Conservation (phyloP, 2,113 vertebrate genomes). For the Oncorhynchus mykiss region DNA sequence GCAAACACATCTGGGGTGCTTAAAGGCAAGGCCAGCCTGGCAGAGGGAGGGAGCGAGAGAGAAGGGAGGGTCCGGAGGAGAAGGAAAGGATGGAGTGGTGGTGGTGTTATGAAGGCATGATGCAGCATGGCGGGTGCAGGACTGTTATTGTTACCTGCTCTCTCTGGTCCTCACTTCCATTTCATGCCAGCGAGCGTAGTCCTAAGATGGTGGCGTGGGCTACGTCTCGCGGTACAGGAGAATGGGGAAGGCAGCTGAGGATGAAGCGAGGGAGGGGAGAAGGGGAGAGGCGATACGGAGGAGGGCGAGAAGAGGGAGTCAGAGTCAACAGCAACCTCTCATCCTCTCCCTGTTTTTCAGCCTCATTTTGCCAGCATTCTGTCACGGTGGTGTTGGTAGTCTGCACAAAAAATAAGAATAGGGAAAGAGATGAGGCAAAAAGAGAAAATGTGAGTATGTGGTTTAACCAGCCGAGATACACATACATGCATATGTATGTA, state of each 20-base stretch:
- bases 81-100: neutral
- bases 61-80: neutral
- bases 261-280: constrained; percentile 59
- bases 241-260: constrained; percentile 70
- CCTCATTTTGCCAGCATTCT: constrained; percentile 55
- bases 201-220: constrained; percentile 79
- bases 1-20: constrained; percentile 68
- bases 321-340: constrained; percentile 69
- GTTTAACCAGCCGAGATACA: constrained; percentile 22
- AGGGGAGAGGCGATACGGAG: constrained; percentile 60
- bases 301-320: constrained; percentile 63
- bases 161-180: constrained; percentile 70
- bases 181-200: constrained; percentile 70
- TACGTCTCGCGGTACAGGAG: constrained; percentile 66
- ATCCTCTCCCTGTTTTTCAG: constrained; percentile 65
- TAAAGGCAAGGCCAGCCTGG: constrained; percentile 47
- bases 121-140: constrained; percentile 25
- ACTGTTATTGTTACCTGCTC: constrained; percentile 71
- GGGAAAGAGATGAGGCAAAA: constrained; percentile 40
- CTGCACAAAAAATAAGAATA: constrained; percentile 44
- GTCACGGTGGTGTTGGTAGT: constrained; percentile 35
- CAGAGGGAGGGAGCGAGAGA: constrained; percentile 11
- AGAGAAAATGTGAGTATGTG: constrained; percentile 14
- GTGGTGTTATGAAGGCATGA: constrained; percentile 8
- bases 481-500: constrained; percentile 13